A percentile compares a stretch with the other conserved stretches of the same genome.
phyloP scores from a whole-genome alignment of 2,797 vertebrate species.

The Champsocephalus esox region DNA sequence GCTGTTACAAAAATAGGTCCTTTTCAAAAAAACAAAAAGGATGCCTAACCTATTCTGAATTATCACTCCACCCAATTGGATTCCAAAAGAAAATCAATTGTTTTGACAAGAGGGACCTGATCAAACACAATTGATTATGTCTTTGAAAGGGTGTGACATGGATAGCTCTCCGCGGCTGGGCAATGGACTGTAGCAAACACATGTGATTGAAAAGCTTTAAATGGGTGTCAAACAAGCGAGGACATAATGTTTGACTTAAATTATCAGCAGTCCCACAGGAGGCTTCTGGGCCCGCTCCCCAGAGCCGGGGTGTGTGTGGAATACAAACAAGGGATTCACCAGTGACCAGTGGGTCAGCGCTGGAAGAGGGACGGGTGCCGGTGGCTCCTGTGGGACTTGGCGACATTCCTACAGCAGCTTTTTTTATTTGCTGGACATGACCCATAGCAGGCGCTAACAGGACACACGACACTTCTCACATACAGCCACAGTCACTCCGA shows the following conservation, averaged over 20 bases:
- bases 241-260: slow-evolving; percentile 85
- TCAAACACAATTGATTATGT: slow-evolving; percentile 79
- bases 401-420: slow-evolving; percentile 75
- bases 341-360: slow-evolving; percentile 77
- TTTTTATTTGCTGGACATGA: slow-evolving; percentile 78
- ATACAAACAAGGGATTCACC: slow-evolving; percentile 81
- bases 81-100: slow-evolving; percentile 66
- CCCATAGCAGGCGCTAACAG: slow-evolving; percentile 54
- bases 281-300: slow-evolving; percentile 67
- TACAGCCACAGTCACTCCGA: slow-evolving; percentile 51
- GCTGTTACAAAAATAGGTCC: slow-evolving; percentile 13
- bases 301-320: slow-evolving; percentile 72
- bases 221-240: slow-evolving; percentile 82
- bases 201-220: slow-evolving; percentile 82
- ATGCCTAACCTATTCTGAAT: slow-evolving; percentile 35
- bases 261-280: slow-evolving; percentile 80
- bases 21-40: slow-evolving; percentile 27
- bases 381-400: slow-evolving; percentile 71
- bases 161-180: slow-evolving; percentile 54
- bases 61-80: slow-evolving; percentile 35
- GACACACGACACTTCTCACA: slow-evolving; percentile 70
- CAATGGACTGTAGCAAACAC: slow-evolving; percentile 75
- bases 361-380: slow-evolving; percentile 53
- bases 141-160: slow-evolving; percentile 63
- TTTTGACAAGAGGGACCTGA: slow-evolving; percentile 62